Base-by-base conservation (phyloP, 2,888 invertebrate species). In the Lepidocyrtoides sp. region DNA sequence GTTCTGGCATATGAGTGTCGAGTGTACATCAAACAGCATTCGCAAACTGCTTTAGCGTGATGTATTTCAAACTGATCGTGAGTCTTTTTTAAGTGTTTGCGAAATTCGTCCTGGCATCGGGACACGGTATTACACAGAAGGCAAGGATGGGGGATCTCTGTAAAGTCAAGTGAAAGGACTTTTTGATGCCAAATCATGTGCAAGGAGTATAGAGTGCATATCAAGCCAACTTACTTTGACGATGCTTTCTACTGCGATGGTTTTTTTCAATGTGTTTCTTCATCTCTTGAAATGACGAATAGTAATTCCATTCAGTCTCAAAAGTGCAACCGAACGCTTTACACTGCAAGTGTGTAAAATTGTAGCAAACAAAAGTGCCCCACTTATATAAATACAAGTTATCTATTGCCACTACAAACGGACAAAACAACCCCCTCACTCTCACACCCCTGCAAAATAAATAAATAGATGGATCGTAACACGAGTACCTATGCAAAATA, bases 61-160 rank as follows among this genome's bases (percentile, higher is more conserved):
- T 8, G 1, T 4, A 57, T 10, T 0, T 8, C 32, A 14, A 48
- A 5, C 10, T 54, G 1, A 5, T 51, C 20, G 10, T 79, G 79
- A 0, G 57, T 51, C 14, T 10, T 41, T 41, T 17, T 48, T 4
- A 54, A 17, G 36, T 79, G 79, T 3, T 79, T 32, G 10, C 57
- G 29, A 36, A 79, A 57, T n/a, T 79, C 32, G 0, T 32, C 32
- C 10, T 48, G 75, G 8, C 7, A 44, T 48, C 8, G 2, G n/a
- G 1, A 75, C 17, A 75, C 0, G 0, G 0, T 51, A 26, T 75
- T 75, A 10, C 75, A 75, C 8, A 75, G 4, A 12, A 23, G 48
- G 48, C 79, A 51, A n/a, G 79, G 79, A 54, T 79, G 79, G 1
- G 57, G 79, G 8, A 12, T 32, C 14, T 14, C 79, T 51, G 10